Evolutionary conservation across 2,888 invertebrate genomes (phyloP).

Genomic region (Xanthorhoe designata): DNA sequence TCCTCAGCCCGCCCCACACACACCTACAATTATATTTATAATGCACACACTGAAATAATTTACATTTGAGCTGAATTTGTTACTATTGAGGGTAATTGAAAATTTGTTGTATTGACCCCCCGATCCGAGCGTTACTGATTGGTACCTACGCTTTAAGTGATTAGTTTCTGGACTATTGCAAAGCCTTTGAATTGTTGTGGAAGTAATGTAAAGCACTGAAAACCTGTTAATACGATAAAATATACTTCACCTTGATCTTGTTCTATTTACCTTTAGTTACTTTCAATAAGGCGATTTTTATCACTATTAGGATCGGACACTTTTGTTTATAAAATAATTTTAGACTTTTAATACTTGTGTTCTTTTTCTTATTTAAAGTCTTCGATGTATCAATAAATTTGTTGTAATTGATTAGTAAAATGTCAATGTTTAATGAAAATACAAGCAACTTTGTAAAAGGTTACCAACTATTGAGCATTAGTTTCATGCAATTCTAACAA

Average conservation of each 20-base stretch:
- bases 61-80: slow-evolving; percentile 85
- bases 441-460: too few species aligned
- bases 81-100: slow-evolving; percentile 83
- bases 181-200: slow-evolving; percentile 5
- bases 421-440: too few species aligned
- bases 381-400: too few species aligned
- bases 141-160: slow-evolving; percentile 65
- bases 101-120: slow-evolving; percentile 84
- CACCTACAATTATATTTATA: slow-evolving; percentile 85
- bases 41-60: slow-evolving; percentile 84
- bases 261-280: neutral
- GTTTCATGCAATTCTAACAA: too few species aligned
- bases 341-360: too few species aligned
- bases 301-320: too few species aligned
- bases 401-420: too few species aligned
- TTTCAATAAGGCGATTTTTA: slow-evolving; percentile 2
- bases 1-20: slow-evolving; percentile 69
- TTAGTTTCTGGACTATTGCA: slow-evolving; percentile 60
- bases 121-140: slow-evolving; percentile 68
- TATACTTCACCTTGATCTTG: neutral
- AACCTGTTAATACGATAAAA: slow-evolving; percentile 10
- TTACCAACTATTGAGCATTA: too few species aligned
- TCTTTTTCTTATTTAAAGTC: too few species aligned
- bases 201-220: slow-evolving; percentile 2
- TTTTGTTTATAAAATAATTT: too few species aligned